Base-by-base conservation (phyloP, 2,888 invertebrate species). In the Limenitis camilla region DNA sequence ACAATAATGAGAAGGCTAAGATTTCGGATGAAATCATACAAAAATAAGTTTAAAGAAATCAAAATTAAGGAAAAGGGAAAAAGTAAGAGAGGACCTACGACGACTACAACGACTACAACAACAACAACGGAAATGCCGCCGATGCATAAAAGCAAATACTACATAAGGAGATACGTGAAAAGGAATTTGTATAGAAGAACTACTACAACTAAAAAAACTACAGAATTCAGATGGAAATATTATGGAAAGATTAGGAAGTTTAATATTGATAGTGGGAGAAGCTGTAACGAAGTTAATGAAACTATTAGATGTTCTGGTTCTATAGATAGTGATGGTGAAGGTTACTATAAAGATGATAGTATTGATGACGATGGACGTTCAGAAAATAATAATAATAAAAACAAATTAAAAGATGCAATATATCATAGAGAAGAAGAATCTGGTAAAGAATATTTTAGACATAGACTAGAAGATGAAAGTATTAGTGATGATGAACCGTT, bases 61-160 rank as follows among this genome's bases (percentile, higher is more conserved):
- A 45, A 40, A 27, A 29, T 33, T 5, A 55, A 49, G 9, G 61
- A 62, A 8, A 40, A 39, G 35, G 27, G 41, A 1, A 44, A 49
- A 1, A 57, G 39, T 4, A 54, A 53, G 33, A 40, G 57, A 32
- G 61, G 62, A 7, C 45, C 52, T 0, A 51, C 53, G 1, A 52
- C 54, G 0, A 58, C 56, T 1, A 52, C 54, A 1, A 49, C 53
- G 0, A 55, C 56, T 0, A 59, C 53, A 2, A 48, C 46, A 0
- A 54, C 40, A 0, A 61, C 58, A 0, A 62, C 56, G 0, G 6
- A 5, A 0, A 42, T n/a, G 6, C 57, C 58, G 3, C 49, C 52
- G 1, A 61, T 61, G 61, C 55, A 33, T n/a, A 60, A 56, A 38
- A 60, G 60, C 42, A 60, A 56, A 33, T 62, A 59, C 33, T 61